Evolutionary conservation across 2,888 invertebrate species (phyloP), one percentile per base, ranked within the genome.

Genomic region (Boloria euphrosyne): DNA sequence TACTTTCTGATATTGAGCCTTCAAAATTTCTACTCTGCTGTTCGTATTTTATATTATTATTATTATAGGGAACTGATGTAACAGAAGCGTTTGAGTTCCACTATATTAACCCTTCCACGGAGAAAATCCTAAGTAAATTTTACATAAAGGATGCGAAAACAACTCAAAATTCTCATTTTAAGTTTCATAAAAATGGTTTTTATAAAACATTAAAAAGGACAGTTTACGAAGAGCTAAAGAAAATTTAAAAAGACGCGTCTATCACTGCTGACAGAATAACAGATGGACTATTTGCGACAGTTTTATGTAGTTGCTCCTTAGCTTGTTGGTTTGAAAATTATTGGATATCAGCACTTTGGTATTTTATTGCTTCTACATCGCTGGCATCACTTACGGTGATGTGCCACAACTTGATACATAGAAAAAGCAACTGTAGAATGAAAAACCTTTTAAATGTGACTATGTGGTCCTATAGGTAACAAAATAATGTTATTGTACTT

Each of bases 1-100:
- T 22, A 46, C n/a, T n/a, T n/a, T n/a, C n/a, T 46, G n/a, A 59
- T 59, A 38, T 59, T 59, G 7, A 16, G 0, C 31, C 16, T 22
- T 27, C 27, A 27, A 38, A 57, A 57, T 46, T 59, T 49, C 17
- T 13, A 49, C 10, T 14, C 63, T 51, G n/a, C 47, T 64, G 44
- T 68, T 49, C 27, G 13, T 43, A 54, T 38, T 27, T n/a, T 54
- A 49, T 67, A 18, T 65, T 58, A 57, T 73, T 67, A 18, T 65
- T 58, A 57, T 73, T 74, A 55, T 65, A 95, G 93, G 96, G 96
- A 0, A 95, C 95, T 1, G 96, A 97, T 75, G 96, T 97, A 66
- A 96, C 96, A 0, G 96, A 97, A 87, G 94, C 95, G 6, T 97
- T 96, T 76, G 96, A 96, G 90, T 84, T 93, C 0, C 95, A 96